These are phyloP conservation scores for Macrosiphum euphorbiae DNA, from an alignment of 2,888 invertebrate genomes.

Conservation along the genomic window DNA sequence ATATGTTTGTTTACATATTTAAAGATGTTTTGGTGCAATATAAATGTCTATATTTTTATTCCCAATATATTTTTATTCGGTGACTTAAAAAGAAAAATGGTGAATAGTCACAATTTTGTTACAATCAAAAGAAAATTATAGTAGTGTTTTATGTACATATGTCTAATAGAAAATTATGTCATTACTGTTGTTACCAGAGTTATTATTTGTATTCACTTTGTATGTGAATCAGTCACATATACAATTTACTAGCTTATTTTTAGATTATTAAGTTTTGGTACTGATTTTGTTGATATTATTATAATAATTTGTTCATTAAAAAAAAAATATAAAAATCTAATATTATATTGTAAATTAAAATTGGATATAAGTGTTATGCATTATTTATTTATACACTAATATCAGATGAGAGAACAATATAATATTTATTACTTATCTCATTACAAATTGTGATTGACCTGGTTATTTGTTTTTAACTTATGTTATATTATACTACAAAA, in stretches of 20 bases:
- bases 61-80: conserved; percentile 50
- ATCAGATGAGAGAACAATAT: conserved; percentile 54
- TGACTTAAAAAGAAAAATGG: conserved; percentile 51
- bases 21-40: conserved; percentile 44
- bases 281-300: conserved; percentile 64
- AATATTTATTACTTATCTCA: conserved; percentile 59
- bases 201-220: conserved; percentile 50
- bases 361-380: conserved; percentile 37
- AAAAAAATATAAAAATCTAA: conserved; percentile 39
- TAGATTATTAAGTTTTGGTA: conserved; percentile 64
- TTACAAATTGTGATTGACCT: conserved; percentile 51
- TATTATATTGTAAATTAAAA: conserved; percentile 57
- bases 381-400: conserved; percentile 58
- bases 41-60: conserved; percentile 55
- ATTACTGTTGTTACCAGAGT: conserved; percentile 61
- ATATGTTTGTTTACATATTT: conserved; percentile 47
- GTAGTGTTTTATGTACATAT: conserved; percentile 60
- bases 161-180: conserved; percentile 53
- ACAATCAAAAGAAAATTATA: conserved; percentile 56
- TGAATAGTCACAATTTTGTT: conserved; percentile 56
- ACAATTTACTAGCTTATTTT: conserved; percentile 55
- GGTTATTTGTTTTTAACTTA: conserved; percentile 55
- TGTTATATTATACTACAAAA: conserved; percentile 51
- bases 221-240: conserved; percentile 50
- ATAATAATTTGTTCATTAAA: conserved; percentile 49